phyloP scores from a whole-genome alignment of 2,113 vertebrate species.

The Leptocoma aspasia region DNA sequence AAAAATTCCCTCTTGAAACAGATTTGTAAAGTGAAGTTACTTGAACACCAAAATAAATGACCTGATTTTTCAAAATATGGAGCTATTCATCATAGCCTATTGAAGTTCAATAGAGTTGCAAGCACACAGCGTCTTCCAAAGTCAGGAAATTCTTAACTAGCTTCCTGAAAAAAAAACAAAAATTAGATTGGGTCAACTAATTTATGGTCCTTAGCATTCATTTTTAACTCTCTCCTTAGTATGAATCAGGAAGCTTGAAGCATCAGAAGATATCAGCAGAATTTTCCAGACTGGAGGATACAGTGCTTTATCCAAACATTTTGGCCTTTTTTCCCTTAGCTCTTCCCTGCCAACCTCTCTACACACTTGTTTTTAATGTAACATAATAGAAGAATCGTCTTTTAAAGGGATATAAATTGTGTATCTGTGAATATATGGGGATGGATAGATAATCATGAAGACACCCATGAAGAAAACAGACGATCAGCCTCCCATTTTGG shows the following conservation, averaged over 20 bases:
- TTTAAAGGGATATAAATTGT: neutral
- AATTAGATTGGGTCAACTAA: neutral
- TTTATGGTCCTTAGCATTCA: neutral
- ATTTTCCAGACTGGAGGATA: neutral
- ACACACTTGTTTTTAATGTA: neutral
- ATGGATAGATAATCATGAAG: neutral
- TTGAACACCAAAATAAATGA: conserved; percentile 55
- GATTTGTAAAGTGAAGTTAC: conserved; percentile 45
- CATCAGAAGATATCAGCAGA: neutral
- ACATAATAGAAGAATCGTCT: neutral
- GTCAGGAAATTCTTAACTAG: conserved; percentile 16
- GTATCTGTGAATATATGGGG: neutral
- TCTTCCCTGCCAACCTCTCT: neutral
- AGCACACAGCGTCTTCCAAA: conserved; percentile 28
- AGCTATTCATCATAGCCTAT: conserved; percentile 39
- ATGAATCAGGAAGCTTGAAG: neutral
- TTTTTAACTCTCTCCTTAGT: neutral
- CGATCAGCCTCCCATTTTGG: neutral
- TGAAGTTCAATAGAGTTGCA: conserved; percentile 38
- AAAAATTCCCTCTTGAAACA: conserved; percentile 50
- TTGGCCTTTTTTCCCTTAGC: neutral
- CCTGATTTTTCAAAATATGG: conserved; percentile 56
- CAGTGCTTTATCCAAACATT: neutral
- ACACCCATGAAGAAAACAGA: neutral
- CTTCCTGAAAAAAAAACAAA: neutral